Evolutionary conservation across 2,113 vertebrate species (phyloP).

Genomic region (Arenaria interpres): DNA sequence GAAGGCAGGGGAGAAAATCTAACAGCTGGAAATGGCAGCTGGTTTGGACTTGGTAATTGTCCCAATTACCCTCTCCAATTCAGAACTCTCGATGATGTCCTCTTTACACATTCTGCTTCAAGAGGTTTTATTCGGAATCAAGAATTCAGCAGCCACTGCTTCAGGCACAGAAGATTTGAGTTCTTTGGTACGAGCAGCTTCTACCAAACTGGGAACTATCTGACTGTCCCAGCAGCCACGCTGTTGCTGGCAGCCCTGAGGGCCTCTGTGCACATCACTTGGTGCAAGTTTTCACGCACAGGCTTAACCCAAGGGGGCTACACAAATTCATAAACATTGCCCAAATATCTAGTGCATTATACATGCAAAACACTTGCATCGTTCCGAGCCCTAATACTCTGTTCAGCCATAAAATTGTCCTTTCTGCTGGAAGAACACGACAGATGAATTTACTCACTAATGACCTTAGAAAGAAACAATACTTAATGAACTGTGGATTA

Average conservation of each 20-base stretch:
- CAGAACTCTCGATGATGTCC: not conserved
- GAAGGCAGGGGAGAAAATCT: not conserved
- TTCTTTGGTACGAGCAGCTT: not conserved
- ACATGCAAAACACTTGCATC: not conserved
- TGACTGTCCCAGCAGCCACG: not conserved
- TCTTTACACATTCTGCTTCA: not conserved
- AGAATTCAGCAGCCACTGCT: not conserved
- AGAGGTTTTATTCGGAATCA: not conserved
- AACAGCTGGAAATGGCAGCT: not conserved
- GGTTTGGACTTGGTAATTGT: not conserved
- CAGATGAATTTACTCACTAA: conserved; percentile 24
- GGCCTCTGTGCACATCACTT: not conserved
- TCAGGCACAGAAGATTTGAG: not conserved
- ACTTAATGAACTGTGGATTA: conserved; percentile 23
- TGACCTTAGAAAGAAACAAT: not conserved
- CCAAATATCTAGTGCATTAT: not conserved
- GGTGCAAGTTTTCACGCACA: not conserved
- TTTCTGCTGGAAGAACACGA: not conserved
- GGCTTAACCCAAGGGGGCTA: not conserved
- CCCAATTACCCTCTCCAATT: fast-evolving
- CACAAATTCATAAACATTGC: not conserved
- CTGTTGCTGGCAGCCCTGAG: not conserved
- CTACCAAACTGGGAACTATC: not conserved
- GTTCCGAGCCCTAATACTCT: not conserved
- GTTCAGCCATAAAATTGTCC: conserved; percentile 39